Conservation (phyloP, 2,797 vertebrate species). For the Crax fasciolata region DNA sequence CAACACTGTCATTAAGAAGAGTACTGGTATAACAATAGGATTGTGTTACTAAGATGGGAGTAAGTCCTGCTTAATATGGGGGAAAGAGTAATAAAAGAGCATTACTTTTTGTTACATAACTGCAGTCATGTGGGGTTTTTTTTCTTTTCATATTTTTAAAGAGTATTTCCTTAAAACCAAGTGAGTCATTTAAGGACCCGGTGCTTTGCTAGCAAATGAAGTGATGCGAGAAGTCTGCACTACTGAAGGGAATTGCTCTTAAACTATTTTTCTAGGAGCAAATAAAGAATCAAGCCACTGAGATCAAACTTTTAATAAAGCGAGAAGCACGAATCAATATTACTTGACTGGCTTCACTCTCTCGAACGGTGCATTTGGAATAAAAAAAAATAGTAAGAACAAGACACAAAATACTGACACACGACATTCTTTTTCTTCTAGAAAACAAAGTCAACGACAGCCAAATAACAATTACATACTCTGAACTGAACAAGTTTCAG, state of each 20-base stretch:
- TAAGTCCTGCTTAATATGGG: background rate
- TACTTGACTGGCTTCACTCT: background rate
- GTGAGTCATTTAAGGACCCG: background rate
- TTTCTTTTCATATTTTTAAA: background rate
- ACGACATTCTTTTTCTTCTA: background rate
- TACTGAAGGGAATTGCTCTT: background rate
- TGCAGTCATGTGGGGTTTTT: accelerated
- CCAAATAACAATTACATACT: background rate
- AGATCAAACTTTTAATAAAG: background rate
- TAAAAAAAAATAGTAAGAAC: background rate
- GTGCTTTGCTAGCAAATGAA: background rate
- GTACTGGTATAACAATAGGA: background rate
- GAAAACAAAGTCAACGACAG: background rate
- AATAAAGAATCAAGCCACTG: background rate
- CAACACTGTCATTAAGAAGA: background rate
- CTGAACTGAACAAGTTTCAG: background rate
- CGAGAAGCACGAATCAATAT: background rate
- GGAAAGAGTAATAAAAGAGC: background rate
- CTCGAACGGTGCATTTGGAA: background rate
- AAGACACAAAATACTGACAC: background rate
- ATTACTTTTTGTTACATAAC: background rate
- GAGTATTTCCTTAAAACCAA: background rate
- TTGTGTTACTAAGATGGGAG: background rate
- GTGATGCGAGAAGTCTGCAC: background rate
- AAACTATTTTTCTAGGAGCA: background rate